Conservation (phyloP, 2,888 invertebrate species). For the Sturmia bella region DNA sequence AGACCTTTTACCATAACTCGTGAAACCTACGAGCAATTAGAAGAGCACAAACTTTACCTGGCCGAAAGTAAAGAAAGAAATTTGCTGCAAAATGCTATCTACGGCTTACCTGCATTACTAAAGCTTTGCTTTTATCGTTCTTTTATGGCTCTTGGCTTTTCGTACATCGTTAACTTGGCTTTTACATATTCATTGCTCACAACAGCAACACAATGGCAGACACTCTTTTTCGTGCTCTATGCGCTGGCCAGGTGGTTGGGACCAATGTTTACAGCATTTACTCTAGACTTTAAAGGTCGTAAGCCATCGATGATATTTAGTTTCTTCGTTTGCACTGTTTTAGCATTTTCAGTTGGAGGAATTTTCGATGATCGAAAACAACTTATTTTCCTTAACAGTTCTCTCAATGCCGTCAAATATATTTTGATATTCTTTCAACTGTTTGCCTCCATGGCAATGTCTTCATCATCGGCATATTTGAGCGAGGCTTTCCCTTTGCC, state of each 20-base stretch:
- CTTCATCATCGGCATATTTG: conserved; percentile 76
- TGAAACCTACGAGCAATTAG: conserved; percentile 74
- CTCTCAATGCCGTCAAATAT: conserved; percentile 71
- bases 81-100: conserved; percentile 64
- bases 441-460: conserved; percentile 74
- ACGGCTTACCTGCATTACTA: conserved; percentile 72
- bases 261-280: conserved; percentile 51
- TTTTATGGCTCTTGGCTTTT: conserved; percentile 74
- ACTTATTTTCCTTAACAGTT: conserved; percentile 1
- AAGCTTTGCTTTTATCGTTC: conserved; percentile 73
- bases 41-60: conserved; percentile 77
- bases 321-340: conserved; percentile 68
- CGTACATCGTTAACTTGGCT: conserved; percentile 47
- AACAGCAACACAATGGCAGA: not conserved
- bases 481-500: conserved; percentile 78
- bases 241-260: conserved; percentile 72
- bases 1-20: conserved; percentile 70
- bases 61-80: conserved; percentile 72
- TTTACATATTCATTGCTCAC: conserved; percentile 4
- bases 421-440: conserved; percentile 74
- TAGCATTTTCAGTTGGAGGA: conserved; percentile 72
- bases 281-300: conserved; percentile 74
- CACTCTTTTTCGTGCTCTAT: conserved; percentile 70
- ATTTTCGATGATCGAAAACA: conserved; percentile 43
- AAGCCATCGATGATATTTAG: conserved; percentile 72